Conservation (phyloP, 2,797 vertebrate species). For the Bovichtus variegatus region DNA sequence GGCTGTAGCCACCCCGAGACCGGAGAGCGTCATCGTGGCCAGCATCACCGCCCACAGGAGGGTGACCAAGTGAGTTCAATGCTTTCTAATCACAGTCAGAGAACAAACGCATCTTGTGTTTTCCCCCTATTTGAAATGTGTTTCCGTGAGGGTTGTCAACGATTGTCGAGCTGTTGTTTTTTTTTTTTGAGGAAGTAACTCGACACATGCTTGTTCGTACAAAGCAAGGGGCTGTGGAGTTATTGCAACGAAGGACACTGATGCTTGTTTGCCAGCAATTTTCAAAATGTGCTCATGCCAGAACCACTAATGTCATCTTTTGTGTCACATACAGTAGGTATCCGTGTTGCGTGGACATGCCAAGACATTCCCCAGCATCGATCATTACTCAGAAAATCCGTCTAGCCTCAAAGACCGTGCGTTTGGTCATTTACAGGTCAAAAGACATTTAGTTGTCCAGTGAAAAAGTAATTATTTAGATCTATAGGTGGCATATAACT, state of each 20-base stretch:
- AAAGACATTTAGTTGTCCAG: too few species aligned
- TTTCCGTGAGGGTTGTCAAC: background rate
- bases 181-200: background rate
- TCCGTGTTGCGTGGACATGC: background rate
- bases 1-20: conserved; percentile 94
- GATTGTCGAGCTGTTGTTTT: background rate
- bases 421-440: background rate
- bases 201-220: background rate
- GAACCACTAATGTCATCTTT: background rate
- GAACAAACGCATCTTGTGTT: background rate
- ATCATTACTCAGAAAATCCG: background rate
- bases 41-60: conserved; percentile 93
- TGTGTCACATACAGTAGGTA: background rate
- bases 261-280: background rate
- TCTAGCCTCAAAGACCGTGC: background rate
- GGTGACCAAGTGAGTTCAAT: conserved; percentile 86
- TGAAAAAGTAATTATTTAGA: background rate
- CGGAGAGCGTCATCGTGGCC: conserved; percentile 94
- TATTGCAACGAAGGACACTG: background rate
- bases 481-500: background rate
- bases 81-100: background rate
- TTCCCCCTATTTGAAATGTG: background rate
- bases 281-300: background rate
- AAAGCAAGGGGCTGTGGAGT: background rate
- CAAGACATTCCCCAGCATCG: background rate